Percentiles rank a stretch among this genome's conserved stretches.
phyloP scores from a whole-genome alignment of 2,797 vertebrate species.

The Urosaurus nigricauda region DNA sequence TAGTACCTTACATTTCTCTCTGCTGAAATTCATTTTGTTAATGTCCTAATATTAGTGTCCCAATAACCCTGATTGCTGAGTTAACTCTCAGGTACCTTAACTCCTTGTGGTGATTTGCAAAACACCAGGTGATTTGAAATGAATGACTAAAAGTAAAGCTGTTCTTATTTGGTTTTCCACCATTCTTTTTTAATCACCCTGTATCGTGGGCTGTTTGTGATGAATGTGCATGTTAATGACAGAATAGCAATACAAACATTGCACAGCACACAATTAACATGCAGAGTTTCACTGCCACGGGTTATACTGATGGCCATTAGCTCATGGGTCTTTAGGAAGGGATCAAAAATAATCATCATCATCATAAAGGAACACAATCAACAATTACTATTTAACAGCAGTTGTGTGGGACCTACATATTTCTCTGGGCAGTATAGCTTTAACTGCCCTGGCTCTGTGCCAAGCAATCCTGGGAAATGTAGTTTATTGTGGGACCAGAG shows the following conservation, averaged over 20 bases:
- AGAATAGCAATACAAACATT: not conserved
- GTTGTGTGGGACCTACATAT: not conserved
- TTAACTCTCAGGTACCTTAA: not conserved
- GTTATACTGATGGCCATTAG: no score
- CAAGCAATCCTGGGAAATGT: no score
- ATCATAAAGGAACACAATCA: not conserved
- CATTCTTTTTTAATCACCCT: no score
- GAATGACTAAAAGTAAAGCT: no score
- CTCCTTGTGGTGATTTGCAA: not conserved
- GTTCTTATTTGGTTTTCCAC: no score
- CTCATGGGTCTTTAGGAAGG: not conserved
- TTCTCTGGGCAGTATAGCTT: not conserved
- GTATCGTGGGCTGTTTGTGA: not conserved
- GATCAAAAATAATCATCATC: no score
- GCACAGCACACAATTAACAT: not conserved
- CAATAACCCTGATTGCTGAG: no score
- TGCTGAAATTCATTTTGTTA: no score
- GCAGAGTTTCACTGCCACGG: not conserved
- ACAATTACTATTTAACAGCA: not conserved
- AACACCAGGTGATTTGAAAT: not conserved
- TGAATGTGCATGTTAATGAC: not conserved
- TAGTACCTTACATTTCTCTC: no score
- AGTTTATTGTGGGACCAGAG: no score
- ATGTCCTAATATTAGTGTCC: no score
- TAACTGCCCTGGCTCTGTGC: no score